These are phyloP conservation scores for Bombus waltoni DNA, from an alignment of 1,140 invertebrate species.

Conservation along the genomic window DNA sequence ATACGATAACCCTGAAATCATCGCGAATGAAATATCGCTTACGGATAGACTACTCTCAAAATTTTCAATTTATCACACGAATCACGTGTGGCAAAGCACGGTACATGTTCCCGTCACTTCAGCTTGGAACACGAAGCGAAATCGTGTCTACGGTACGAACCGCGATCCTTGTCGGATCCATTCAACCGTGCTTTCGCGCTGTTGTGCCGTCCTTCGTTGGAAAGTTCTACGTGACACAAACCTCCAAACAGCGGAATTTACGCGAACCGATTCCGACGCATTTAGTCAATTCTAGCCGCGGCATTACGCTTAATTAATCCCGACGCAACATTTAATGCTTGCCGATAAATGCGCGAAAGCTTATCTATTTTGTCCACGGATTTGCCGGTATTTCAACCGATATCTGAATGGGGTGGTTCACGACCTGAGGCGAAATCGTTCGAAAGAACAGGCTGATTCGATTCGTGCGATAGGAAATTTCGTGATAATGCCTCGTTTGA, in stretches of 20 bases:
- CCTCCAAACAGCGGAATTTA: conserved; percentile 21
- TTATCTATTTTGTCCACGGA: conserved; percentile 53
- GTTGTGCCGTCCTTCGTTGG: conserved; percentile 2
- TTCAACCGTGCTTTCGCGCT: neutral
- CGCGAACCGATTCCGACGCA: conserved; percentile 20
- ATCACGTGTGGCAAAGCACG: neutral
- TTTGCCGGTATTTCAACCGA: conserved; percentile 29
- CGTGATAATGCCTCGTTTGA: too few species aligned
- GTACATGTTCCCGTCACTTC: neutral
- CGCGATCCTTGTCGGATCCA: neutral
- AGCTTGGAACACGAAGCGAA: neutral
- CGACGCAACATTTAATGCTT: conserved; percentile 37
- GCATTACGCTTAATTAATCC: conserved; percentile 37
- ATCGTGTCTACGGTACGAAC: neutral
- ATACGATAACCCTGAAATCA: neutral
- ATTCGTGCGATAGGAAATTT: neutral
- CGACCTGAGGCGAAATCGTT: neutral
- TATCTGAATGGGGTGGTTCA: neutral
- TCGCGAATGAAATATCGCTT: neutral
- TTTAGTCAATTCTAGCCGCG: conserved; percentile 39
- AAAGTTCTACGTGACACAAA: conserved; percentile 19
- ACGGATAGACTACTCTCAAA: neutral
- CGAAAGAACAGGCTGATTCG: neutral
- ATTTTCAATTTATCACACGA: neutral
- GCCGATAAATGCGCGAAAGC: conserved; percentile 47